Percentiles rank a stretch among this genome's conserved stretches.
Evolutionary conservation across 2,888 invertebrate genomes (phyloP).

Genomic region (Apantesis nais): DNA sequence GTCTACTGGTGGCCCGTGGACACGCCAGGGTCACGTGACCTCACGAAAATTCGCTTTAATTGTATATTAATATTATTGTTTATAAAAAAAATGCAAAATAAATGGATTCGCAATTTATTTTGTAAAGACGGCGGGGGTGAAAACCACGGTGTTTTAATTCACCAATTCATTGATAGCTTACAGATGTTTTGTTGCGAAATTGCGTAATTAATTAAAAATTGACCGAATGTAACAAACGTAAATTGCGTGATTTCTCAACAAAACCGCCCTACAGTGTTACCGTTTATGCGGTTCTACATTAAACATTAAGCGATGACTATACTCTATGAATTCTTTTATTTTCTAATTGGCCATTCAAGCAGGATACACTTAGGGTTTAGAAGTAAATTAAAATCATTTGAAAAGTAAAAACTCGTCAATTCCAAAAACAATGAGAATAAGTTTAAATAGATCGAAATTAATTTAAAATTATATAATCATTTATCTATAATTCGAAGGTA

Average conservation of each 20-base stretch:
- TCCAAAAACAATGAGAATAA: no score
- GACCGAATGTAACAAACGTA: neutral
- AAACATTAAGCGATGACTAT: neutral
- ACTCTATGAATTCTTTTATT: neutral
- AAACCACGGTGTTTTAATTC: neutral
- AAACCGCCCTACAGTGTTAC: neutral
- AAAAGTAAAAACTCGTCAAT: no score
- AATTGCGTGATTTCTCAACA: neutral
- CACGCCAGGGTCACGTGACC: conserved; percentile 9
- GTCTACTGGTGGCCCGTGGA: neutral
- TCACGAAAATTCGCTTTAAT: conserved; percentile 19
- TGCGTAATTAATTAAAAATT: neutral
- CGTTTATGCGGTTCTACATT: neutral
- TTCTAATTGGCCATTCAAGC: neutral
- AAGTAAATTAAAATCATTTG: no score
- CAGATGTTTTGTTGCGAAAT: neutral
- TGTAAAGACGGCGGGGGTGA: neutral
- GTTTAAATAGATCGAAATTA: no score
- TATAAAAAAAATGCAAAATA: neutral
- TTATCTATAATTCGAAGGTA: no score
- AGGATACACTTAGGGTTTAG: no score
- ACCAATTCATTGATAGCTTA: neutral
- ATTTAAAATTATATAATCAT: no score
- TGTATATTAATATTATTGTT: conserved; percentile 17
- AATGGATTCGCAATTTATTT: conserved; percentile 4